Evolutionary conservation across 2,113 vertebrate species (phyloP).

Genomic region (Bubo blakistoni): DNA sequence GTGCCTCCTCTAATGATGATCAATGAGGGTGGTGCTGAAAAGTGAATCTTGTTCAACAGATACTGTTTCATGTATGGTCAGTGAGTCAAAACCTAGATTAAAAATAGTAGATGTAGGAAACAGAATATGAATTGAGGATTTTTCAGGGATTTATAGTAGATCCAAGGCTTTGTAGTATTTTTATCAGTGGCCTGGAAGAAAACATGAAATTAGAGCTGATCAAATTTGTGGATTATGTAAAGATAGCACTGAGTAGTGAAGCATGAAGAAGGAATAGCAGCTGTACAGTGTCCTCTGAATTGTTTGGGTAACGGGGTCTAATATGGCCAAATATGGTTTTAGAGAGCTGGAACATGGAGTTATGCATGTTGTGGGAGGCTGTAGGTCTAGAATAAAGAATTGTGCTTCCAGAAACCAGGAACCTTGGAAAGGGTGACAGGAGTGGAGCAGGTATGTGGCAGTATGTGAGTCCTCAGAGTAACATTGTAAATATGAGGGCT

Average conservation of each 20-base stretch:
- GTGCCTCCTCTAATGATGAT: background rate
- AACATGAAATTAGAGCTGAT: background rate
- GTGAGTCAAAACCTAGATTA: background rate
- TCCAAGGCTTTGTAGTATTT: conserved; percentile 9
- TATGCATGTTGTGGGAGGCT: background rate
- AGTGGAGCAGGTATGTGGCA: background rate
- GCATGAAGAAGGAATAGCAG: conserved; percentile 17
- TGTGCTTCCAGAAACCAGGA: background rate
- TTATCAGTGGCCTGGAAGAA: conserved; percentile 32
- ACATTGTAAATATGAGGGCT: background rate
- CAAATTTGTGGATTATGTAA: conserved; percentile 24
- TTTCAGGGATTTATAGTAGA: background rate
- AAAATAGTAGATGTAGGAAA: background rate
- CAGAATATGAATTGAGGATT: background rate
- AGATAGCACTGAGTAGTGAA: background rate
- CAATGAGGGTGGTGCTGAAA: background rate
- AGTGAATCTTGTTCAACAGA: background rate
- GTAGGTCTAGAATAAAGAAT: background rate
- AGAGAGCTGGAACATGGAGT: background rate
- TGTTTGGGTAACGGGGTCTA: background rate
- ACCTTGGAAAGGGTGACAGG: background rate
- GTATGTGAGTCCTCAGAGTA: background rate
- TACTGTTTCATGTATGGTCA: background rate
- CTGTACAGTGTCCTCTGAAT: background rate
- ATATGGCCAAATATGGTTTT: background rate